Base-by-base conservation (phyloP, 2,888 invertebrate genomes). In the Cerastis leucographa region DNA sequence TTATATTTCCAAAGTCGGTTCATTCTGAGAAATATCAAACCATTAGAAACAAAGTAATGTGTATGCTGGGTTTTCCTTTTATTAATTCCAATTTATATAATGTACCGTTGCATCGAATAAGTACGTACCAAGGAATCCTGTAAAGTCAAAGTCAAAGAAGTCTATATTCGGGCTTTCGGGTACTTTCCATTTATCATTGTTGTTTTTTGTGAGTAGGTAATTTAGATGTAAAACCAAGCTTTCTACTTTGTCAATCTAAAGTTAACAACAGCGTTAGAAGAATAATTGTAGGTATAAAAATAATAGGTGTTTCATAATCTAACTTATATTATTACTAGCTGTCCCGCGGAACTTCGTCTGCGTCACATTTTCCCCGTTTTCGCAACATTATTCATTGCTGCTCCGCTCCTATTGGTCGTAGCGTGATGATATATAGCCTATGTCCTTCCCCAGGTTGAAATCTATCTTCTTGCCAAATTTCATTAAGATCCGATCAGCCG, bases 211-310 rank as follows among this genome's bases (percentile, higher is more conserved):
- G 11, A 7, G n/a, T n/a, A n/a, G n/a, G n/a, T 64, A 76, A 22
- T 22, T 51, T 9, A n/a, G 22, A 49, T 76, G 40, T 49, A 42
- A 59, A 56, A 22, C 25, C 40, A 64, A 42, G n/a, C 40, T 73
- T 80, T 80, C 68, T 74, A 61, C 17, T 66, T 61, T 40, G 64
- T n/a, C 17, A 59, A 54, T 69, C 6, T 65, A 74, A 65, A 66
- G 17, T 64, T n/a, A 71, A 44, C 35, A 51, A 54, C 14, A 51
- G 46, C n/a, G 14, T 54, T 12, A 35, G 0, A 67, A 51, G 7
- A 25, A 17, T 62, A 11, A n/a, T 11, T 42, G 2, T 71, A 9
- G 4, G 14, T 29, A 46, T 22, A 35, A 51, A 62, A n/a, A 44
- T 51, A 6, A 71, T 25, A 12, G 17, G 14, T 25, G 2, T 14